These are phyloP conservation scores for Craniophora ligustri DNA, from an alignment of 2,888 invertebrate genomes.

Conservation along the genomic window DNA sequence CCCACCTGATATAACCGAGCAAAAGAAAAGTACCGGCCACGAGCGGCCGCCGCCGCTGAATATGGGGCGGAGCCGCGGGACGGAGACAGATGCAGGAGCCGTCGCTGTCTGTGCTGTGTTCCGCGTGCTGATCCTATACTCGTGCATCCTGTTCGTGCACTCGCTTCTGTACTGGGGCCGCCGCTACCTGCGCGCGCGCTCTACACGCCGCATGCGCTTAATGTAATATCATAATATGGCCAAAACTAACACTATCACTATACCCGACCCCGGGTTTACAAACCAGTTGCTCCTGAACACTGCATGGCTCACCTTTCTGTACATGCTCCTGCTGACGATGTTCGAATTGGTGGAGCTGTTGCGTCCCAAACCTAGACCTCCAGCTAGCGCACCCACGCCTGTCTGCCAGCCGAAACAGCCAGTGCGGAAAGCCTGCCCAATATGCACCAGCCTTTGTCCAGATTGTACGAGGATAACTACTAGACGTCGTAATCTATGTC, in stretches of 20 bases:
- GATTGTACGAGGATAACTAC: neutral
- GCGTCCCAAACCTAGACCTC: slow-evolving; percentile 57
- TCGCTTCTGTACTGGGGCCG: slow-evolving; percentile 72
- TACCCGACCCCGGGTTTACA: slow-evolving; percentile 59
- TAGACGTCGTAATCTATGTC: neutral
- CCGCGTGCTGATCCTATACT: slow-evolving; percentile 68
- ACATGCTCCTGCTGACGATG: slow-evolving; percentile 66
- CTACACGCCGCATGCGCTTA: slow-evolving; percentile 16
- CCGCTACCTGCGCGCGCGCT: slow-evolving; percentile 53
- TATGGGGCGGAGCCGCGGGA: slow-evolving; percentile 10
- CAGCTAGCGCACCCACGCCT: neutral
- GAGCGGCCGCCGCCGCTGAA: slow-evolving; percentile 1
- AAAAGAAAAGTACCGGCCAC: neutral
- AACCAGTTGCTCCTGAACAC: slow-evolving; percentile 51
- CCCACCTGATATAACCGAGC: neutral
- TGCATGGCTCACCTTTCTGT: slow-evolving; percentile 64
- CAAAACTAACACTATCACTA: slow-evolving; percentile 13
- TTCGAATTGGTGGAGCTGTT: slow-evolving; percentile 70
- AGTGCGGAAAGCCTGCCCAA: neutral
- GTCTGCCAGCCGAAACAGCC: neutral
- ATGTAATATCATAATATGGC: slow-evolving; percentile 22
- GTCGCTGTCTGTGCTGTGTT: slow-evolving; percentile 56
- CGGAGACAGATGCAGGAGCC: slow-evolving; percentile 34
- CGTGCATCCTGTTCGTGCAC: slow-evolving; percentile 68
- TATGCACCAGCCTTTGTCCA: neutral